phyloP scores from a whole-genome alignment of 2,888 invertebrate genomes.

The Stomorhina lunata region DNA sequence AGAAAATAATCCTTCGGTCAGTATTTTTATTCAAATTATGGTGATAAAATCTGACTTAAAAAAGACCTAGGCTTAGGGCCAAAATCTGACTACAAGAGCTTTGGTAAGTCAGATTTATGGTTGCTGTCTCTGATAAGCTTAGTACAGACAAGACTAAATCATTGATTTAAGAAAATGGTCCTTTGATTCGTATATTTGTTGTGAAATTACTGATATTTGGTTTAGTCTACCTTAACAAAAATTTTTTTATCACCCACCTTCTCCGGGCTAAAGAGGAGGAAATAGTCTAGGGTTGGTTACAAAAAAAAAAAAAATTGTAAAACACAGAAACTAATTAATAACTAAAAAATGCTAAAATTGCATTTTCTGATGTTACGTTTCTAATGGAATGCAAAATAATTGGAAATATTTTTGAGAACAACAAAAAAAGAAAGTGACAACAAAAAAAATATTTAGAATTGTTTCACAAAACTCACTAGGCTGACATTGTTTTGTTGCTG shows the following conservation, averaged over 20 bases:
- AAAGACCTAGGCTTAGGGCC: no score
- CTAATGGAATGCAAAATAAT: slow-evolving; percentile 28
- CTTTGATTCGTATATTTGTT: no score
- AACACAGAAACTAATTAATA: slow-evolving; percentile 6
- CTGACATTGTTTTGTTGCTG: slow-evolving; percentile 70
- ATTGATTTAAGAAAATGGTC: no score
- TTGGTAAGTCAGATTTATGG: no score
- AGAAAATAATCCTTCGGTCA: no score
- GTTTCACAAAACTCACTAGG: slow-evolving; percentile 77
- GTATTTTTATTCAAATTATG: no score
- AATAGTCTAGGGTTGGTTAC: neutral
- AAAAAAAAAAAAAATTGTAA: neutral
- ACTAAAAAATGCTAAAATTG: neutral
- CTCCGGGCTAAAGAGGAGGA: neutral
- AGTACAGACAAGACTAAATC: no score
- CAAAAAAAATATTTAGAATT: slow-evolving; percentile 27
- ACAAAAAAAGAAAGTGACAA: neutral
- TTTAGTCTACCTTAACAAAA: neutral
- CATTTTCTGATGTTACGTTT: neutral
- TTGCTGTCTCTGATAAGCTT: no score
- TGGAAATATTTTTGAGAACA: neutral
- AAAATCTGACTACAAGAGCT: no score
- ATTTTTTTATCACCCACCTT: neutral
- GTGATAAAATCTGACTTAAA: no score
- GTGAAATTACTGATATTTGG: neutral